Evolutionary conservation across 2,888 invertebrate genomes (phyloP).

Genomic region (Sialis fuliginosa): DNA sequence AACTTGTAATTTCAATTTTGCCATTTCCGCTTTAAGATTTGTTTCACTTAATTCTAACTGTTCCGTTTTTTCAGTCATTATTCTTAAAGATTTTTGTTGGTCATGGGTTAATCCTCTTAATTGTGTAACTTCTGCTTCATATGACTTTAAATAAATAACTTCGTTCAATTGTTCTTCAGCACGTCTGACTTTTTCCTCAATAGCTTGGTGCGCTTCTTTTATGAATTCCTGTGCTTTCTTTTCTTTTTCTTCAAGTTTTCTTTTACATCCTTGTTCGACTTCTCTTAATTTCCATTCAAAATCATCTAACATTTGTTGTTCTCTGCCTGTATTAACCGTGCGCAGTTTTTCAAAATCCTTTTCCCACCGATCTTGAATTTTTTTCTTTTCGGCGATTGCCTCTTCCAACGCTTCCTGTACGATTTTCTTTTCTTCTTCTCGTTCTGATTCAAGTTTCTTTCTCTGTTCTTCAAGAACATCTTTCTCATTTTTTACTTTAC

Average conservation of each 20-base stretch:
- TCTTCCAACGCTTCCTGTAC: slow-evolving; percentile 39
- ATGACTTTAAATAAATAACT: slow-evolving; percentile 32
- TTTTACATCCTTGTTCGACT: slow-evolving; percentile 50
- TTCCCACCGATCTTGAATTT: slow-evolving; percentile 40
- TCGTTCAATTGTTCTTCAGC: slow-evolving; percentile 23
- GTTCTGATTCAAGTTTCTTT: slow-evolving; percentile 20
- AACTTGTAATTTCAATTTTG: slow-evolving; percentile 21
- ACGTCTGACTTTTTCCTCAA: slow-evolving; percentile 21
- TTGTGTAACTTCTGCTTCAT: slow-evolving; percentile 35
- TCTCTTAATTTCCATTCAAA: slow-evolving; percentile 73
- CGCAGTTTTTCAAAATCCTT: slow-evolving; percentile 49
- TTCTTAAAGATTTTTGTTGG: slow-evolving; percentile 36
- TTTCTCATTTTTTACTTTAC: slow-evolving; percentile 28
- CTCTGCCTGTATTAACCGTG: slow-evolving; percentile 48
- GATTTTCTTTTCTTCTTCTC: slow-evolving; percentile 31
- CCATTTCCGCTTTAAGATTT: slow-evolving; percentile 32
- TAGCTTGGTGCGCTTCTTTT: slow-evolving; percentile 23
- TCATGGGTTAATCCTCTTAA: slow-evolving; percentile 36
- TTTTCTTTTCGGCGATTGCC: slow-evolving; percentile 38
- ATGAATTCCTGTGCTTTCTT: slow-evolving; percentile 34
- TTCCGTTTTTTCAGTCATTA: slow-evolving; percentile 35
- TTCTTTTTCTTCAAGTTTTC: slow-evolving; percentile 40
- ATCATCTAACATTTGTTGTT: slow-evolving; percentile 56
- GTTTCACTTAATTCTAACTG: slow-evolving; percentile 35
- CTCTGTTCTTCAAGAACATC: slow-evolving; percentile 24